A percentile compares a stretch with the other conserved stretches of the same genome.
Conservation (phyloP, 2,888 invertebrate species). For the Tachina lurida region DNA sequence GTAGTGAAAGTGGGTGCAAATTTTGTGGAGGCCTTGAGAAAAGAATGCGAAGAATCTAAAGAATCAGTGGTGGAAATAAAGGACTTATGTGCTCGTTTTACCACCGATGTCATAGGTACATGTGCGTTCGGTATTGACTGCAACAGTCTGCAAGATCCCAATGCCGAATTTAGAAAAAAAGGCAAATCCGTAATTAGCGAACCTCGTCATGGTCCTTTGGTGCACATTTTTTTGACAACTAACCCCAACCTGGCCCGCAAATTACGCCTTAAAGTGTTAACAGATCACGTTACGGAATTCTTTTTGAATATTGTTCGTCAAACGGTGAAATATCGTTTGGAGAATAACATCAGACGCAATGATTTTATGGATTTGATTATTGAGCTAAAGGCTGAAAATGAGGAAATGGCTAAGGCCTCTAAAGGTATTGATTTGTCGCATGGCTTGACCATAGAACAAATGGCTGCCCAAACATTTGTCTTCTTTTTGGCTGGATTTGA, state of each 20-base stretch:
- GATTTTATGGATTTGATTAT: constrained; percentile 85
- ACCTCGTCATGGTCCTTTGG: constrained; percentile 61
- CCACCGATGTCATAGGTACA: constrained; percentile 84
- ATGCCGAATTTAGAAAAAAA: constrained; percentile 78
- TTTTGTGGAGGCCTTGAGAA: constrained; percentile 70
- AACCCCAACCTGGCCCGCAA: constrained; percentile 69
- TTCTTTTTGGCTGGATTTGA: constrained; percentile 85
- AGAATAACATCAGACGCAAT: constrained; percentile 82
- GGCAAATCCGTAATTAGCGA: constrained; percentile 71
- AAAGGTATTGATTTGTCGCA: constrained; percentile 74
- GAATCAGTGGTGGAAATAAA: constrained; percentile 81
- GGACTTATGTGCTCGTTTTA: constrained; percentile 82
- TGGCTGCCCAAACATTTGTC: constrained; percentile 84
- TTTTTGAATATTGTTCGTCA: constrained; percentile 77
- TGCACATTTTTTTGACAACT: constrained; percentile 60
- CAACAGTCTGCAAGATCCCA: constrained; percentile 81
- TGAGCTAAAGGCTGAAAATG: constrained; percentile 82
- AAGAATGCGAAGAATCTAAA: constrained; percentile 76
- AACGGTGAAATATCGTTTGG: constrained; percentile 62
- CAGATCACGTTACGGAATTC: constrained; percentile 78
- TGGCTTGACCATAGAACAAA: constrained; percentile 80
- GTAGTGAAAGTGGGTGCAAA: constrained; percentile 57
- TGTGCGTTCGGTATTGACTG: constrained; percentile 84
- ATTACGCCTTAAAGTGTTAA: constrained; percentile 67
- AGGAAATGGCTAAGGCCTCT: constrained; percentile 41